Conservation (phyloP, 2,113 vertebrate species). For the Trinectes maculatus region DNA sequence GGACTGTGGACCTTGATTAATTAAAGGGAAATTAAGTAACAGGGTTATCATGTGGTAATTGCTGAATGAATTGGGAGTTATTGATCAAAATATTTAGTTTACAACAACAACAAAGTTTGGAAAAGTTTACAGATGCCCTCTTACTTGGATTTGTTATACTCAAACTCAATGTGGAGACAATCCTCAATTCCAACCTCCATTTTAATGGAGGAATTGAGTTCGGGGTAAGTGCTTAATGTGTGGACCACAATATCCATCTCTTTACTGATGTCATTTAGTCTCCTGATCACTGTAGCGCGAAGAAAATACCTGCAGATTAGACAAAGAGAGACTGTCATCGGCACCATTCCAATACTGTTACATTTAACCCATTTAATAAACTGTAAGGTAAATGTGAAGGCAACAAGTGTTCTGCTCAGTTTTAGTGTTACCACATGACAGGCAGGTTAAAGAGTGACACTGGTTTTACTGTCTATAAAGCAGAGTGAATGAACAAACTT, state of each 20-base stretch:
- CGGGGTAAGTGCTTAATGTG: constrained; percentile 93
- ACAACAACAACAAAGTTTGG: not conserved
- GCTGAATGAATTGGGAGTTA: not conserved
- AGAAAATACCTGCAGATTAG: constrained; percentile 90
- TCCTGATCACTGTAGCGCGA: constrained; percentile 92
- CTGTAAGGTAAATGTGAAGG: not conserved
- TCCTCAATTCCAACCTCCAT: constrained; percentile 99
- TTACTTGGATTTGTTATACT: constrained; percentile 99
- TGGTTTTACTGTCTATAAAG: not conserved
- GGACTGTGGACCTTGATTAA: too few species aligned
- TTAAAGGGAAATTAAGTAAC: too few species aligned
- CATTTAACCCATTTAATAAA: not conserved
- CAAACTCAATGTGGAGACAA: constrained; percentile 98
- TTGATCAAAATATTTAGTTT: too few species aligned
- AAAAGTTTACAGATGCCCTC: constrained; percentile 35
- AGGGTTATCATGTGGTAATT: not conserved
- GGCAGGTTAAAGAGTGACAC: constrained; percentile 34
- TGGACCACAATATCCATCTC: constrained; percentile 98
- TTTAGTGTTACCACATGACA: not conserved
- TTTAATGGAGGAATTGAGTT: constrained; percentile 98
- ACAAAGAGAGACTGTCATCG: not conserved
- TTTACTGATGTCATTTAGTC: constrained; percentile 94
- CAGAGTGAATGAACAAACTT: constrained; percentile 54
- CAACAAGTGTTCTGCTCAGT: not conserved
- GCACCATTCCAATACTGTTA: not conserved